Percentiles rank a stretch among this genome's conserved stretches.
phyloP scores from a whole-genome alignment of 2,113 vertebrate genomes.

The Chelonoidis abingdonii region DNA sequence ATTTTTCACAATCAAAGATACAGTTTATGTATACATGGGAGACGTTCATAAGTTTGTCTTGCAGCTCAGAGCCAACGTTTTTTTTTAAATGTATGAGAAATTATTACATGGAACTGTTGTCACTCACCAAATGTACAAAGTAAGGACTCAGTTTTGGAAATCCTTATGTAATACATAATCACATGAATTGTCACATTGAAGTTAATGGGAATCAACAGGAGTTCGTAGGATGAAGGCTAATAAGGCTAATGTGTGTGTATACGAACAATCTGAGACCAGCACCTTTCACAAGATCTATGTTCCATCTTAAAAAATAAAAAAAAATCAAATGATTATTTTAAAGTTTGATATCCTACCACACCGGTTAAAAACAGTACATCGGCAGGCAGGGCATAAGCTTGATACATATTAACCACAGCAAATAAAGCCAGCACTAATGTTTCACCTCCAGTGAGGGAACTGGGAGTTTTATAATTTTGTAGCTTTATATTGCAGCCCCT shows the following conservation, averaged over 20 bases:
- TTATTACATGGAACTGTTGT: background rate
- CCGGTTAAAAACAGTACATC: background rate
- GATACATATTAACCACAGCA: background rate
- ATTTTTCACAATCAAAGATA: background rate
- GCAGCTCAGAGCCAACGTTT: no score
- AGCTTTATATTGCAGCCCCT: background rate
- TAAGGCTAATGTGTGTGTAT: background rate
- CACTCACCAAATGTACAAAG: background rate
- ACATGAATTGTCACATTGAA: background rate
- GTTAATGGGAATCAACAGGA: background rate
- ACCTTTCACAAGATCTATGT: background rate
- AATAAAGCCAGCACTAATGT: background rate
- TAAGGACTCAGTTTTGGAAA: background rate
- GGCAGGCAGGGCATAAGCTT: background rate
- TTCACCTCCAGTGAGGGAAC: background rate
- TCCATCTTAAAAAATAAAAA: background rate
- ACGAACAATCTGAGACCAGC: background rate
- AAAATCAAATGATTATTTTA: background rate
- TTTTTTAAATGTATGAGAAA: background rate
- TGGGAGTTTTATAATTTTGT: background rate
- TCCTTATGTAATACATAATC: background rate
- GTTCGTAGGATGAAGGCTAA: background rate
- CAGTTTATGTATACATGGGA: background rate
- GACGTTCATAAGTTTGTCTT: background rate
- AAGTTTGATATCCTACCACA: background rate